Evolutionary conservation across 2,797 vertebrate genomes (phyloP).

Genomic region (Coccyzus lansbergi): DNA sequence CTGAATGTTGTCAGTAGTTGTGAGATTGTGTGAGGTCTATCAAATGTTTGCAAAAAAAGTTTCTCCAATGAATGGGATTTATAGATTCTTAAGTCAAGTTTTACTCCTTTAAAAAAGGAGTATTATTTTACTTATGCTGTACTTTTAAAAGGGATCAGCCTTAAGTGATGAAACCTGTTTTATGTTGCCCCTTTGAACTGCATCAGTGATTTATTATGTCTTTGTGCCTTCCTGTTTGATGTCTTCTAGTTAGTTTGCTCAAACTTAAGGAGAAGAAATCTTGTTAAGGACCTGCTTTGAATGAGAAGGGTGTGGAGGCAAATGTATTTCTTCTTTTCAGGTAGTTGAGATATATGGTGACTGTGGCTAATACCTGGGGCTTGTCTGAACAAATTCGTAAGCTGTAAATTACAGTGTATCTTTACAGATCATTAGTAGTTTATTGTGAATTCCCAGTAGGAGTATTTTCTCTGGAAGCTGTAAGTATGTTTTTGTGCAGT

Average conservation of each 20-base stretch:
- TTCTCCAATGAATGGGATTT: not conserved
- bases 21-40: not conserved
- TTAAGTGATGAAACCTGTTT: not conserved
- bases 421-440: conserved; percentile 29
- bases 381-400: conserved; percentile 31
- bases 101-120: not conserved
- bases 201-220: not conserved
- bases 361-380: not conserved
- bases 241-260: not conserved
- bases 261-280: not conserved
- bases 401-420: not conserved
- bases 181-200: not conserved
- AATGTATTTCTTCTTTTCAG: not conserved
- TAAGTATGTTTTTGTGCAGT: not conserved
- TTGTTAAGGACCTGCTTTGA: not conserved
- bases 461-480: not conserved
- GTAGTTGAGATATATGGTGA: not conserved
- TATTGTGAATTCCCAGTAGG: not conserved
- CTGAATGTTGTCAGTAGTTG: not conserved
- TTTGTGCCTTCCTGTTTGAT: not conserved
- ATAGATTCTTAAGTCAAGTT: not conserved
- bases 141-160: not conserved
- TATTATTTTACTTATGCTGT: not conserved
- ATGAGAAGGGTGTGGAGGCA: not conserved
- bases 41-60: not conserved